phyloP scores from a whole-genome alignment of 2,113 vertebrate species.

The Ceyx melanurus region DNA sequence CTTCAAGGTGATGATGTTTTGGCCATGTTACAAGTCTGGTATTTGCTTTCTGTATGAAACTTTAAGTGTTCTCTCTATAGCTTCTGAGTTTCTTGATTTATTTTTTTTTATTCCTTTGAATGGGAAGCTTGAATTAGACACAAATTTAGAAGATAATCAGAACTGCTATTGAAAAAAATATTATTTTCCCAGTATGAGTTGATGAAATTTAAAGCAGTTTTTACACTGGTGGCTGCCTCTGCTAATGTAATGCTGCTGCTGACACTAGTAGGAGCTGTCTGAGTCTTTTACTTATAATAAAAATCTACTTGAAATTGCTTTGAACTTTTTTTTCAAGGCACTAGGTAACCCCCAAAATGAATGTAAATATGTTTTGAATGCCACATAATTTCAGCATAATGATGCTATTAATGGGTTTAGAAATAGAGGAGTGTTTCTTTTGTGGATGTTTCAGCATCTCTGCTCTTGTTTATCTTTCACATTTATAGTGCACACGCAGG shows the following conservation, averaged over 20 bases:
- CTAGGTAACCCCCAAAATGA: neutral
- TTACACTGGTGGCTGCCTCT: neutral
- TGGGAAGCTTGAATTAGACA: neutral
- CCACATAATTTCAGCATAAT: neutral
- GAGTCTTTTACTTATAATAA: neutral
- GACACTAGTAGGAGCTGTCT: neutral
- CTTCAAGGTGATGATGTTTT: neutral
- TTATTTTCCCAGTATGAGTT: neutral
- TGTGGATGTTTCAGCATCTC: neutral
- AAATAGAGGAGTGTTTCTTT: neutral
- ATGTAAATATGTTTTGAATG: neutral
- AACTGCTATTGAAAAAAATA: neutral
- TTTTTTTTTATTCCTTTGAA: neutral
- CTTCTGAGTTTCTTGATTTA: fast-evolving
- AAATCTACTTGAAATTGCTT: neutral
- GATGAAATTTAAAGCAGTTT: neutral
- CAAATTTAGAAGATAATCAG: neutral
- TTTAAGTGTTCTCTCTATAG: neutral
- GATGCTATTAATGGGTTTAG: neutral
- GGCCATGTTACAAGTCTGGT: neutral
- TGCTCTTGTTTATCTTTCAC: neutral
- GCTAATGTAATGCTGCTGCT: neutral
- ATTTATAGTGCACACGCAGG: neutral
- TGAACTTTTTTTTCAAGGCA: neutral
- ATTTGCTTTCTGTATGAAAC: neutral